Base-by-base conservation (phyloP, 2,113 vertebrate genomes). In the Ophthalmolycus amberensis region DNA sequence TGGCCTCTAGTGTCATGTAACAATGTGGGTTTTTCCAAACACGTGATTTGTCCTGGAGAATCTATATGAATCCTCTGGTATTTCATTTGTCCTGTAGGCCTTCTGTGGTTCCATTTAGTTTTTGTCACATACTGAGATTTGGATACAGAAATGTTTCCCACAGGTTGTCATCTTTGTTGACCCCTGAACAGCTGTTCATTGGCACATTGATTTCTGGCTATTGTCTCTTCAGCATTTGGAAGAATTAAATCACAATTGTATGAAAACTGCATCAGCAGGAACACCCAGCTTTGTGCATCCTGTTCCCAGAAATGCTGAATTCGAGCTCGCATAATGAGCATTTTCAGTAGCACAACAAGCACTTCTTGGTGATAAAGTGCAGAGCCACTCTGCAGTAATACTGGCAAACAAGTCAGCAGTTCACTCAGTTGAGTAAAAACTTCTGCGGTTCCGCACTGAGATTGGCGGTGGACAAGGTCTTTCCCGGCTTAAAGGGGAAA, bases 11-110 rank as follows among this genome's bases (percentile, higher is more conserved):
- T 38, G 8, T 88, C 82, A 85, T 63, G 66, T 66, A 88, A 88
- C 77, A 69, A 7, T 82, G 50, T 84, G 84, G 38, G 50, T 67
- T 89, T 84, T 84, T 83, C 82, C 75, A 0, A 77, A 60, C 70
- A 70, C 80, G 81, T 63, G 58, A 38, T 86, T 67, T 62, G 44
- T 68, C 54, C 42, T 64, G 77, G 65, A 88, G 83, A 91, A 91
- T 63, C 81, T 75, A 75, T 89, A 79, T 40, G 29, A 80, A 71
- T 60, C 71, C 22, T 48, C 58, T 15, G 56, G 64, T 32, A 44
- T 69, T 72, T 88, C 77, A 84, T 84, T 81, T 76, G 56, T 78
- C 27, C 54, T 75, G 16, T 59, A 68, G 25, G 15, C 75, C 18
- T 48, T 69, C 34, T 65, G 34, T 62, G 64, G 71, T 2, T 62